phyloP scores from a whole-genome alignment of 2,113 vertebrate genomes.

The Neogale vison region DNA sequence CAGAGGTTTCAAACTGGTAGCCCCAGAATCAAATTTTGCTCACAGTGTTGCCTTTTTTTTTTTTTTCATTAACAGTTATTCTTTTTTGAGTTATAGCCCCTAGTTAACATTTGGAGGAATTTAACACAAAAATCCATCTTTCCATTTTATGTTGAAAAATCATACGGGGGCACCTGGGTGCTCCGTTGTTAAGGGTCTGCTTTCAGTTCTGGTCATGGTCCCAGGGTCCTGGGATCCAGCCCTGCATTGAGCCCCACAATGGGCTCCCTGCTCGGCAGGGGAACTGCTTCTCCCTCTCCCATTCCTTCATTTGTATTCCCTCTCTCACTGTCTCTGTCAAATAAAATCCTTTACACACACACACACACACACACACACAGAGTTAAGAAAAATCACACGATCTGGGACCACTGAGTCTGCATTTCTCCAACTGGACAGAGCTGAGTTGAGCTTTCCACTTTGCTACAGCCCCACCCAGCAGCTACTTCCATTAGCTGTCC shows the following conservation, averaged over 20 bases:
- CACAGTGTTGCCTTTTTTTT: background rate
- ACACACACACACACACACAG: too few relatives aligned
- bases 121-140: background rate
- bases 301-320: too few relatives aligned
- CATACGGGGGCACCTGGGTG: background rate
- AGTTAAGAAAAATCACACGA: background rate
- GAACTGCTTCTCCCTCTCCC: too few relatives aligned
- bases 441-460: background rate
- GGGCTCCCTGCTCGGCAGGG: too few relatives aligned
- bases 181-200: too few relatives aligned
- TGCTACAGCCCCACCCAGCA: background rate
- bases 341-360: too few relatives aligned
- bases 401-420: background rate
- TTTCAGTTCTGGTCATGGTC: too few relatives aligned
- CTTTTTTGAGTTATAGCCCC: background rate
- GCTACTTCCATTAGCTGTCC: background rate
- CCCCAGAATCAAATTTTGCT: background rate
- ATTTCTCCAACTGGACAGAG: background rate
- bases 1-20: background rate
- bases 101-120: background rate
- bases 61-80: background rate
- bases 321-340: too few relatives aligned
- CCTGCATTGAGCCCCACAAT: too few relatives aligned
- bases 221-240: too few relatives aligned
- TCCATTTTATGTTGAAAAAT: conserved; percentile 28